Conservation (phyloP, 2,888 invertebrate genomes). For the Choreutis nemorana region DNA sequence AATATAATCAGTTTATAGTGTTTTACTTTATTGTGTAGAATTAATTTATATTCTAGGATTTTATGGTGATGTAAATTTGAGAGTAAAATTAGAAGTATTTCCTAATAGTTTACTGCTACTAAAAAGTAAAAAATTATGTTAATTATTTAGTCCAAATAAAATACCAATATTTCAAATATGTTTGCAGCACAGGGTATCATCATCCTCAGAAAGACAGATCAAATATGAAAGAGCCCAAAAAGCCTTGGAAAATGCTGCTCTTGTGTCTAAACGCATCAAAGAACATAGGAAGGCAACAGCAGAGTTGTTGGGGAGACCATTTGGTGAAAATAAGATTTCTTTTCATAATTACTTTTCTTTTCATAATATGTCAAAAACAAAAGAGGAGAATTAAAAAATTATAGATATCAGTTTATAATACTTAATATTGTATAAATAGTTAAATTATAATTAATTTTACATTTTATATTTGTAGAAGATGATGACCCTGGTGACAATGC, state of each 20-base stretch:
- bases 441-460: conserved; percentile 10
- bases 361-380: not conserved
- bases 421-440: not conserved
- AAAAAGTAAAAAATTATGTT: too few species aligned
- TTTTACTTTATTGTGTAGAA: too few species aligned
- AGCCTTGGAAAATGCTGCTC: conserved; percentile 59
- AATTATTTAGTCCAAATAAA: too few species aligned
- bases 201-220: conserved; percentile 49
- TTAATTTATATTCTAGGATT: too few species aligned
- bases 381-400: not conserved
- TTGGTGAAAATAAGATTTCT: conserved; percentile 32
- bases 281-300: conserved; percentile 59
- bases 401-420: not conserved
- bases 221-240: conserved; percentile 56
- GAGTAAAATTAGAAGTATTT: too few species aligned
- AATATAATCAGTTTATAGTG: too few species aligned
- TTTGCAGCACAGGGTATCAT: conserved; percentile 17
- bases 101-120: too few species aligned
- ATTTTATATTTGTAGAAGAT: conserved; percentile 23
- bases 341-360: not conserved
- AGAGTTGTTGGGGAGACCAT: conserved; percentile 48
- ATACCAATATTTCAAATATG: not conserved
- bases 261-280: conserved; percentile 56
- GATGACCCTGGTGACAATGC: conserved; percentile 47
- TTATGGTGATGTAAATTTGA: too few species aligned